Evolutionary conservation across 1,140 invertebrate species (phyloP).

Genomic region (Platyura marginata): DNA sequence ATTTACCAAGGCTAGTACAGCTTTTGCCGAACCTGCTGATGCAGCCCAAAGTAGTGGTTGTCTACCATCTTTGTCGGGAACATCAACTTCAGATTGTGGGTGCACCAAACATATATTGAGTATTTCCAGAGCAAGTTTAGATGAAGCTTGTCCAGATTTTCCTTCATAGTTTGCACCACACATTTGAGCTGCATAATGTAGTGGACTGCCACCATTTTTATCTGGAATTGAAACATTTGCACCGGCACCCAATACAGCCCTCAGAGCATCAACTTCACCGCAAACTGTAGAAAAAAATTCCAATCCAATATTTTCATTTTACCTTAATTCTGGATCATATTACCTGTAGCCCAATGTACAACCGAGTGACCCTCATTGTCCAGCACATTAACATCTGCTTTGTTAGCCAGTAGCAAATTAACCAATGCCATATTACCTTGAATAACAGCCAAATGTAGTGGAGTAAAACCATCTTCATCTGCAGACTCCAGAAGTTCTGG

Average conservation of each 20-base stretch:
- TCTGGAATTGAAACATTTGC: slow-evolving; percentile 73
- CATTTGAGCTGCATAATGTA: slow-evolving; percentile 96
- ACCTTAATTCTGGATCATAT: no score
- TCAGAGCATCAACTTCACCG: slow-evolving; percentile 70
- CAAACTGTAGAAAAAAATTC: slow-evolving; percentile 46
- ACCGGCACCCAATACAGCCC: slow-evolving; percentile 64
- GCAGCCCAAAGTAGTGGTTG: slow-evolving; percentile 93
- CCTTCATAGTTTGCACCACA: slow-evolving; percentile 60
- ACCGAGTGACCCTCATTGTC: slow-evolving; percentile 90
- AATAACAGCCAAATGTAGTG: slow-evolving; percentile 82
- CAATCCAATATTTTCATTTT: no score
- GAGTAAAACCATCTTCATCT: slow-evolving; percentile 87
- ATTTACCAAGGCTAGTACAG: slow-evolving; percentile 68
- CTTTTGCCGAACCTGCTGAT: slow-evolving; percentile 84
- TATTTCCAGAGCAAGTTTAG: slow-evolving; percentile 52
- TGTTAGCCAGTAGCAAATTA: slow-evolving; percentile 56
- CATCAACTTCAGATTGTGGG: slow-evolving; percentile 58
- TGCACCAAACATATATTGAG: slow-evolving; percentile 65
- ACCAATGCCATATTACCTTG: slow-evolving; percentile 71
- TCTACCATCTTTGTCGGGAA: slow-evolving; percentile 75
- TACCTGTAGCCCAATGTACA: slow-evolving; percentile 97
- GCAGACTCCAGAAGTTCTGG: slow-evolving; percentile 58
- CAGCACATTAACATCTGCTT: slow-evolving; percentile 70
- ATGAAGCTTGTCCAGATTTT: slow-evolving; percentile 23
- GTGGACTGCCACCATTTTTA: slow-evolving; percentile 81